Conservation (phyloP, 2,113 vertebrate species). For the Tachysurus vachellii region DNA sequence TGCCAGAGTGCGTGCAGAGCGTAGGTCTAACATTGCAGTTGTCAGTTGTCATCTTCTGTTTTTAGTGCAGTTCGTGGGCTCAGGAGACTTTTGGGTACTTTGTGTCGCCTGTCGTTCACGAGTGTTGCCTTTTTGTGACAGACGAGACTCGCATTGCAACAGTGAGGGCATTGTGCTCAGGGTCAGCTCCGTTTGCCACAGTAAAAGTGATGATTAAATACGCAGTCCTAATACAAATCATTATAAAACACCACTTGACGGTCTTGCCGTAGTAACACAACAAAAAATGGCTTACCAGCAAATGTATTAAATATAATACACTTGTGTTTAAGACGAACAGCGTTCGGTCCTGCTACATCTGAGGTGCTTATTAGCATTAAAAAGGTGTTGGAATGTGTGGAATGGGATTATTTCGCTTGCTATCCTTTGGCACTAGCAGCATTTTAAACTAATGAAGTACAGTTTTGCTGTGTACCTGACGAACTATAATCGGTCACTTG, state of each 20-base stretch:
- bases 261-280: neutral
- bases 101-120: slow-evolving; percentile 31
- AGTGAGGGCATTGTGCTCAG: slow-evolving; percentile 53
- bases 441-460: neutral
- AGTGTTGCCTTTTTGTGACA: slow-evolving; percentile 31
- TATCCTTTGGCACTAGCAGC: neutral
- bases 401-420: neutral
- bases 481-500: neutral
- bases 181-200: slow-evolving; percentile 36
- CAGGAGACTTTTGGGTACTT: neutral
- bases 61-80: neutral
- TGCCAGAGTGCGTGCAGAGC: neutral
- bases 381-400: neutral
- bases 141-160: slow-evolving; percentile 40
- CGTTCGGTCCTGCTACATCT: neutral
- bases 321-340: neutral
- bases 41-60: neutral
- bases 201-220: neutral
- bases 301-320: neutral
- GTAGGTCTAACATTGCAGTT: neutral
- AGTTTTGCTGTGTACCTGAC: neutral
- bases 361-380: neutral
- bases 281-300: neutral
- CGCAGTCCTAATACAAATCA: slow-evolving; percentile 37
- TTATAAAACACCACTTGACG: neutral